Percentiles rank a stretch among this genome's conserved stretches.
phyloP scores from a whole-genome alignment of 2,888 invertebrate genomes.

The Pterostichus niger region DNA sequence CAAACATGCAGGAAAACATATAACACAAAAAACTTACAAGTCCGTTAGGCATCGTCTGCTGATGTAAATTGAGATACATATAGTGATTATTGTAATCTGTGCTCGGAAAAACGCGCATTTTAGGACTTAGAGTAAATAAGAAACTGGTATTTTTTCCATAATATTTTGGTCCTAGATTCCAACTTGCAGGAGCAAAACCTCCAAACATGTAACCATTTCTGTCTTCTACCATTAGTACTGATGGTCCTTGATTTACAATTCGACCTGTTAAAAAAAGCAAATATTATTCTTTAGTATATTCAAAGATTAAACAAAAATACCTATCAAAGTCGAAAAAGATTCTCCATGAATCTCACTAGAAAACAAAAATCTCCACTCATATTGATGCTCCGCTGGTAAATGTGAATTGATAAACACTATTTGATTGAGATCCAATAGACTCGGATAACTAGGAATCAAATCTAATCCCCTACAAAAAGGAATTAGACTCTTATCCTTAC shows the following conservation, averaged over 20 bases:
- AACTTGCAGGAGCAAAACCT: conserved; percentile 90
- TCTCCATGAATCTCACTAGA: conserved; percentile 93
- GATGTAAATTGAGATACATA: conserved; percentile 94
- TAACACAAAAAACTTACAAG: conserved; percentile 79
- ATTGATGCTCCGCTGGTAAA: conserved; percentile 86
- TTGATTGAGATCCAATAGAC: conserved; percentile 86
- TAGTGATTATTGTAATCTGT: conserved; percentile 94
- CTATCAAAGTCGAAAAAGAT: conserved; percentile 91
- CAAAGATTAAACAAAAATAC: conserved; percentile 72
- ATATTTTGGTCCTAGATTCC: conserved; percentile 89
- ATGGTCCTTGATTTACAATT: conserved; percentile 89
- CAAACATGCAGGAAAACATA: not conserved
- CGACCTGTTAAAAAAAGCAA: conserved; percentile 78
- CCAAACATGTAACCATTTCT: conserved; percentile 92
- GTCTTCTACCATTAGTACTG: conserved; percentile 91
- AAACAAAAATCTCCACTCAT: conserved; percentile 93
- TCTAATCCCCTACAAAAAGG: conserved; percentile 83
- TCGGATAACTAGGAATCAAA: conserved; percentile 87
- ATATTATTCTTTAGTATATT: not conserved
- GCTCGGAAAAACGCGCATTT: conserved; percentile 87
- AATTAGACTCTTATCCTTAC: conserved; percentile 78
- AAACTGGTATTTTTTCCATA: conserved; percentile 87
- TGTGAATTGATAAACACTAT: conserved; percentile 90
- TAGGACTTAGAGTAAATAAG: conserved; percentile 90
- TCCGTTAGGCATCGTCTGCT: conserved; percentile 97